Base-by-base conservation (phyloP, 2,113 vertebrate species). In the Cephalopterus ornatus region DNA sequence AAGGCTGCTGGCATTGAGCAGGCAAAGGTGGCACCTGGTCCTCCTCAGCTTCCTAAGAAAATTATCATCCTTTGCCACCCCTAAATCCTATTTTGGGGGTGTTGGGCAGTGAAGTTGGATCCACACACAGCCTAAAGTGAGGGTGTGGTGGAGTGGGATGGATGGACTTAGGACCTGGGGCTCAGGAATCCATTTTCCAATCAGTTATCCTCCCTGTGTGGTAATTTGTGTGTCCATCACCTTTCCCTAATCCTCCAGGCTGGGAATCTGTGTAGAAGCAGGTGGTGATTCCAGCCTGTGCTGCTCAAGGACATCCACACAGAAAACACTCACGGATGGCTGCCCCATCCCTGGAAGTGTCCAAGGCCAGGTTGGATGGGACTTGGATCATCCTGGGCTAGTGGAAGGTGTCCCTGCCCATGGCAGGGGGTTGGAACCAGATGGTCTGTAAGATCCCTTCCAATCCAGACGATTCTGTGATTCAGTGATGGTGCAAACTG, bases 121-220 rank as follows among this genome's bases (percentile, higher is more conserved):
- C 21, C 61, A 52, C 30, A 2, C 0, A 0, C 33, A 76, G 47
- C 33, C 49, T 42, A 21, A 63, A 56, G 27, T 39, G 53, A 5
- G 23, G 2, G 21, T 58, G 26, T 26, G 35, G 6, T 9, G 4
- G 4, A 14, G 28, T 2, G 11, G 52, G 12, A 6, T 11, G n/a
- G 26, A 58, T 26, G 72, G 24, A 8, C 8, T 75, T 8, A 4
- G 55, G 32, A 32, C 21, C 39, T 11, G 63, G 53, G 33, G 39
- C 22, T 85, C 78, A 70, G 59, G 22, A 72, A 8, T 35, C 4
- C 13, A 11, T 37, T 59, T 59, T 59, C n/a, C 58, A 26, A 14
- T 26, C 22, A 3, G 41, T 37, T 14, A 1, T 7, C 24, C 53
- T n/a, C 5, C 63, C 39, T 49, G 52, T 28, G 8, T 46, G 59